Conservation (phyloP, 2,113 vertebrate genomes). For the Phyllostomus hastatus region DNA sequence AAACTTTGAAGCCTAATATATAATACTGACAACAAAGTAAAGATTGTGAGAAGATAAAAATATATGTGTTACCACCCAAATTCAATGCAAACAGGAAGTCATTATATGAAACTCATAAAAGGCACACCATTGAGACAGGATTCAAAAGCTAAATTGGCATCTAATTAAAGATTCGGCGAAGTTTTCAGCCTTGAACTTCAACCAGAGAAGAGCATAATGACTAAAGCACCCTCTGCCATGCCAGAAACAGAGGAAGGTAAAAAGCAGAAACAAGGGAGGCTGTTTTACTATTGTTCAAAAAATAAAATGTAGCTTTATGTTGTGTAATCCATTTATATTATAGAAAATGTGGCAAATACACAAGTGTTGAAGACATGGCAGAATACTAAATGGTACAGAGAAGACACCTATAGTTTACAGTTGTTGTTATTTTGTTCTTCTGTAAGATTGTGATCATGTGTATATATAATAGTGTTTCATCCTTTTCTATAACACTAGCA, state of each 20-base stretch:
- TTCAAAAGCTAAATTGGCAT: not conserved
- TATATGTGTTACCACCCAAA: not conserved
- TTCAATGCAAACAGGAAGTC: not conserved
- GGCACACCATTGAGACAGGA: not conserved
- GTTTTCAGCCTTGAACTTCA: not conserved
- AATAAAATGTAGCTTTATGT: not conserved
- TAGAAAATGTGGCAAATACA: not conserved
- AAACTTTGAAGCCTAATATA: not conserved
- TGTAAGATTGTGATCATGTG: not conserved
- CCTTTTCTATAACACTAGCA: not conserved
- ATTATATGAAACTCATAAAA: not conserved
- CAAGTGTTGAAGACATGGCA: not conserved
- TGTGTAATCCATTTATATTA: not conserved
- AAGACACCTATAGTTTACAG: not conserved
- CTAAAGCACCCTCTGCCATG: not conserved
- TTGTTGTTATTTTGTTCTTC: not conserved
- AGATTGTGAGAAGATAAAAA: not conserved
- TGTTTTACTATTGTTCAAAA: not conserved
- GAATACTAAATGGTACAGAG: not conserved
- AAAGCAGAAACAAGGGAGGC: not conserved
- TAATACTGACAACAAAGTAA: not conserved
- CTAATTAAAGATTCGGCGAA: not conserved
- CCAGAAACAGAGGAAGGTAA: not conserved
- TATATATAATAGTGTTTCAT: not conserved
- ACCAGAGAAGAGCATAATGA: not conserved